phyloP scores from a whole-genome alignment of 2,888 invertebrate species.

The Lasioglossum vierecki region DNA sequence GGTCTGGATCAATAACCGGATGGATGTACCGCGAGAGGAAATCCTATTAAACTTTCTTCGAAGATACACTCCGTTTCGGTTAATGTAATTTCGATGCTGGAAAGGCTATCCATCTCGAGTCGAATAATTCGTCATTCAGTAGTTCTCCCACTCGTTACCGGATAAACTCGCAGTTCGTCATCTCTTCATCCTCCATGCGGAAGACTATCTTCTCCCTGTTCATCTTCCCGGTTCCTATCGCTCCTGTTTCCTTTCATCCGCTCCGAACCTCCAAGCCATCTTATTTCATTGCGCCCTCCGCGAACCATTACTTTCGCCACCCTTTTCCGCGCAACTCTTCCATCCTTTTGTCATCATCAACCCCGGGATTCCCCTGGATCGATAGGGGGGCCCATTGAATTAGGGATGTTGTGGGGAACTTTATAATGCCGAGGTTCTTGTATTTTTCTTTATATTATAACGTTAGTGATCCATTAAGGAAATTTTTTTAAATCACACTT shows the following conservation, averaged over 20 bases:
- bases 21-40: constrained; percentile 17
- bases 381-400: background rate
- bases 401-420: background rate
- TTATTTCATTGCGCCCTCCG: background rate
- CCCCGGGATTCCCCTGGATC: background rate
- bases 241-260: background rate
- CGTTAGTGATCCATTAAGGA: no score
- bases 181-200: background rate
- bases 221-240: background rate
- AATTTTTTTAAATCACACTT: background rate
- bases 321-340: background rate
- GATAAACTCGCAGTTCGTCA: constrained; percentile 9
- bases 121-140: background rate
- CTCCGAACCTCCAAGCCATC: background rate
- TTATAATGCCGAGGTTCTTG: background rate
- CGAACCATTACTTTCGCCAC: background rate
- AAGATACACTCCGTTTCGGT: background rate
- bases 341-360: background rate
- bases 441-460: background rate
- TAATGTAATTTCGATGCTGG: constrained; percentile 36
- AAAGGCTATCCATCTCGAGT: background rate
- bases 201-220: background rate
- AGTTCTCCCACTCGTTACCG: no score
- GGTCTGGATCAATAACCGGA: background rate
- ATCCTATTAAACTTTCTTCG: constrained; percentile 34